These are phyloP conservation scores for Dipodomys merriami DNA, from an alignment of 2,113 vertebrate genomes.

Conservation along the genomic window DNA sequence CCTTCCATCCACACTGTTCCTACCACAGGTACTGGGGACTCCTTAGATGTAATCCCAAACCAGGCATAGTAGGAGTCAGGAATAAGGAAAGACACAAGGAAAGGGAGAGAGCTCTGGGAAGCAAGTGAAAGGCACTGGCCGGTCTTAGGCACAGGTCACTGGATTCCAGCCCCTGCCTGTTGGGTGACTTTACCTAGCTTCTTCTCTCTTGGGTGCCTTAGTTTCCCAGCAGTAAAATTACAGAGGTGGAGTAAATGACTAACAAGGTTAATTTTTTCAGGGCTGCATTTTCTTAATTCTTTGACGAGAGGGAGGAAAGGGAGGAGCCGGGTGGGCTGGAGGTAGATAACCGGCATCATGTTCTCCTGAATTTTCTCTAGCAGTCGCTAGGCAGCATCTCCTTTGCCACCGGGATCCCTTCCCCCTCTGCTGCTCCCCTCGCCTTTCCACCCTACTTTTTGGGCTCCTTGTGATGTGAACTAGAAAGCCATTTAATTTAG, in stretches of 20 bases:
- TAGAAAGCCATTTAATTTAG: constrained; percentile 53
- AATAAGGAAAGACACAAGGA: not conserved
- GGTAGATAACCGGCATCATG: not conserved
- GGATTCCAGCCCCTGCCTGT: not conserved
- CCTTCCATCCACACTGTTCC: not conserved
- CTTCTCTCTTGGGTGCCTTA: constrained; percentile 50
- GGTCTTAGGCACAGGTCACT: not conserved
- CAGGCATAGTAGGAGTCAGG: not conserved
- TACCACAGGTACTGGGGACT: not conserved
- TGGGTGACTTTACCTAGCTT: not conserved
- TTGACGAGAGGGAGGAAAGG: constrained; percentile 45
- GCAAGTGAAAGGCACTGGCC: not conserved
- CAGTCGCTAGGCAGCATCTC: constrained; percentile 63
- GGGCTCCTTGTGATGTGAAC: constrained; percentile 45
- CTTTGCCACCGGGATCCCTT: constrained; percentile 1
- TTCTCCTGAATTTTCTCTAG: not conserved
- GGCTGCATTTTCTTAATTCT: constrained; percentile 56
- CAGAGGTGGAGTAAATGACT: constrained; percentile 1
- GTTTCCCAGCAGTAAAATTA: constrained; percentile 44
- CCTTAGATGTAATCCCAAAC: not conserved
- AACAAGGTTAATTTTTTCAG: not conserved
- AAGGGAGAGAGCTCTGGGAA: not conserved
- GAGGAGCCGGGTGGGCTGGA: constrained; percentile 42
- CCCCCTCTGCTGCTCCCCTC: not conserved
- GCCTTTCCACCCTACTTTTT: not conserved